Evolutionary conservation across 2,113 vertebrate species (phyloP).

Genomic region (Mastomys coucha): DNA sequence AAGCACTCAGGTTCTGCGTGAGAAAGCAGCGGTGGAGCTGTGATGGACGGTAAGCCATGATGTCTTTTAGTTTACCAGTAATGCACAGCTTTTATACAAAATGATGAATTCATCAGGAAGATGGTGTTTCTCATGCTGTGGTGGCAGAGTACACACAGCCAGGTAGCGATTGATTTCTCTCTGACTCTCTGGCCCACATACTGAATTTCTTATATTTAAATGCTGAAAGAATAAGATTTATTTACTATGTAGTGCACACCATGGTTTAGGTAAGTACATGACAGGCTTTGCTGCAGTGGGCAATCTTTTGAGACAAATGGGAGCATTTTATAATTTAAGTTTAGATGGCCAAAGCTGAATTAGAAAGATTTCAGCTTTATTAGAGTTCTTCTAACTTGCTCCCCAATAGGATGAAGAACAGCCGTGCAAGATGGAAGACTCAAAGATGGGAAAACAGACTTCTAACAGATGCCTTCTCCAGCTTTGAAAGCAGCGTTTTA

Average conservation of each 20-base stretch:
- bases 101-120: conserved; percentile 42
- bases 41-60: conserved; percentile 56
- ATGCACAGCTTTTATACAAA: conserved; percentile 52
- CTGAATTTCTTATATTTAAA: conserved; percentile 40
- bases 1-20: conserved; percentile 53
- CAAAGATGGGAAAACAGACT: neutral
- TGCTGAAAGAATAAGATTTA: conserved; percentile 14
- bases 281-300: neutral
- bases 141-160: neutral
- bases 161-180: conserved; percentile 50
- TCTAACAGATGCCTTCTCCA: conserved; percentile 28
- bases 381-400: neutral
- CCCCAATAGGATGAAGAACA: neutral
- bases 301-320: neutral
- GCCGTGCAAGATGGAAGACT: neutral
- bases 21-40: conserved; percentile 23
- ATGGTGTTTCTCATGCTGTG: conserved; percentile 32
- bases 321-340: conserved; percentile 42
- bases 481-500: conserved; percentile 64
- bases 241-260: conserved; percentile 27
- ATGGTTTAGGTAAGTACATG: conserved; percentile 24
- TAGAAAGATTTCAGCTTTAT: neutral
- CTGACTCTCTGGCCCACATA: conserved; percentile 10
- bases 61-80: conserved; percentile 47
- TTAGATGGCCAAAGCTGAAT: neutral